These are phyloP conservation scores for Pipa parva DNA, from an alignment of 2,113 vertebrate genomes.

Conservation along the genomic window DNA sequence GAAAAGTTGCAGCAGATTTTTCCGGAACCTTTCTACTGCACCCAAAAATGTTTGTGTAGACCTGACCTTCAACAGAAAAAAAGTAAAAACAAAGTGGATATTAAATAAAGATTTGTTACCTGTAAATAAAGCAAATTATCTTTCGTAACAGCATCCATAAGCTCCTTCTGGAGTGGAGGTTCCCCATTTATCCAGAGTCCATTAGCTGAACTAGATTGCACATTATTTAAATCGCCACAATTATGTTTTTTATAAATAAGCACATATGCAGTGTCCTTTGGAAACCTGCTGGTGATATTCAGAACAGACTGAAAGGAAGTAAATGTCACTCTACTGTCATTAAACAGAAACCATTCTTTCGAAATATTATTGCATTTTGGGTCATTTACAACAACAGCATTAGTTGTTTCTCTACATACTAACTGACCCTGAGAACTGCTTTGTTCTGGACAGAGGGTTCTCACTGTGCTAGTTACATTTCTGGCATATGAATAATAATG, in stretches of 20 bases:
- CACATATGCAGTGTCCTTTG: constrained; percentile 96
- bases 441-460: constrained; percentile 57
- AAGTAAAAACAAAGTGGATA: too few species aligned
- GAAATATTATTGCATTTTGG: constrained; percentile 62
- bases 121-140: constrained; percentile 97
- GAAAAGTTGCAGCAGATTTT: too few species aligned
- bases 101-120: too few species aligned
- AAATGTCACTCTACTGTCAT: constrained; percentile 95
- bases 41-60: too few species aligned
- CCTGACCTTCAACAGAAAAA: too few species aligned
- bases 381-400: constrained; percentile 59
- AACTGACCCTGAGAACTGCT: constrained; percentile 54
- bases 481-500: constrained; percentile 95
- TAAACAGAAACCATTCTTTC: constrained; percentile 94
- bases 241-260: constrained; percentile 90
- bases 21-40: too few species aligned
- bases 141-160: constrained; percentile 95
- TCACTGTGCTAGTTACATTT: constrained; percentile 69
- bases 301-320: constrained; percentile 94
- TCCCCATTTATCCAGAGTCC: constrained; percentile 78
- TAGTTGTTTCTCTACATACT: constrained; percentile 52
- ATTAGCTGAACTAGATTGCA: constrained; percentile 51
- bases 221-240: constrained; percentile 47
- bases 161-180: constrained; percentile 92
- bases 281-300: constrained; percentile 93